These are phyloP conservation scores for Drosophila fulvimacula DNA, from an alignment of 2,888 invertebrate genomes.

Conservation along the genomic window DNA sequence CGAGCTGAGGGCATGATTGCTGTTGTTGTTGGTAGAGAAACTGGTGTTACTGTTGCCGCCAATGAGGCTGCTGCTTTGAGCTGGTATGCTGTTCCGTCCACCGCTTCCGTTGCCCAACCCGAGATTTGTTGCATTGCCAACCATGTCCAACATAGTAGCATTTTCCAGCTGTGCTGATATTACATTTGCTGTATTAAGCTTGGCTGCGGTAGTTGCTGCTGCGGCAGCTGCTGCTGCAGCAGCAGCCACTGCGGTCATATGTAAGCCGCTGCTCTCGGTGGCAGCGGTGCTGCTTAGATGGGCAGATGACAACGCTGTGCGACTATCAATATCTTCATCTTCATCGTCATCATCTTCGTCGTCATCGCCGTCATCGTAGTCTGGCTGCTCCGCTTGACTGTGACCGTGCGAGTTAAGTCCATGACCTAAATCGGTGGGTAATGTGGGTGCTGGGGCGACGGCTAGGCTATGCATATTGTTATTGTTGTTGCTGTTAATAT, in stretches of 20 bases:
- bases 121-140: slow-evolving; percentile 19
- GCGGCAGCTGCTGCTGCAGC: slow-evolving; percentile 69
- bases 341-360: slow-evolving; percentile 66
- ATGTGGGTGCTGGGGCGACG: slow-evolving; percentile 14
- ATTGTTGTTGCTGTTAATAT: slow-evolving; percentile 34
- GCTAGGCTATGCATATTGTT: slow-evolving; percentile 13
- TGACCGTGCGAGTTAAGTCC: slow-evolving; percentile 28
- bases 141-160: slow-evolving; percentile 57
- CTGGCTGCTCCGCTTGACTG: slow-evolving; percentile 30
- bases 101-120: slow-evolving; percentile 15
- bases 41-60: slow-evolving; percentile 57
- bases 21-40: slow-evolving; percentile 53
- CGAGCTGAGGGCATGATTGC: slow-evolving; percentile 51
- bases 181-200: slow-evolving; percentile 56
- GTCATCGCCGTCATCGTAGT: slow-evolving; percentile 58
- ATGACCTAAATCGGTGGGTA: slow-evolving; percentile 58
- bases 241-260: slow-evolving; percentile 66
- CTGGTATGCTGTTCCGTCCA: slow-evolving; percentile 31
- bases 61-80: slow-evolving; percentile 47
- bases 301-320: slow-evolving; percentile 42
- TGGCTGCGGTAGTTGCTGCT: slow-evolving; percentile 61
- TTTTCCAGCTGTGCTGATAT: slow-evolving; percentile 54
- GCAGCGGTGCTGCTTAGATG: slow-evolving; percentile 52
- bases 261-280: slow-evolving; percentile 55
- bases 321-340: slow-evolving; percentile 53